A percentile compares a stretch with the other conserved stretches of the same genome.
Conservation (phyloP, 2,797 vertebrate species). For the Botia kubotai region DNA sequence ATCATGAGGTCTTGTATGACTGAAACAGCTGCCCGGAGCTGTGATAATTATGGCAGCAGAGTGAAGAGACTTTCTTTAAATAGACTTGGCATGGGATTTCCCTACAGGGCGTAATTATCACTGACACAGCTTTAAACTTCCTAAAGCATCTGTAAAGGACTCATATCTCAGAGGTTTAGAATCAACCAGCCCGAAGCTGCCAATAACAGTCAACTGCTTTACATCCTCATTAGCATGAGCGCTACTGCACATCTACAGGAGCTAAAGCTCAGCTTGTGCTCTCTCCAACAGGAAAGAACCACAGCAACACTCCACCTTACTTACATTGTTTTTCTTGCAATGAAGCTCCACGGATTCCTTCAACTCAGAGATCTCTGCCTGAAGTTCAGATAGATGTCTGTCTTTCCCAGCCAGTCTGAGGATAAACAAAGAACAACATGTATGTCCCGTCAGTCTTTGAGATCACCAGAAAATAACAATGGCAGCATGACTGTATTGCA, state of each 20-base stretch:
- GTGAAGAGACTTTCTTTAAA: too few species aligned
- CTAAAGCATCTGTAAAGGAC: neutral
- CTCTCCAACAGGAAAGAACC: neutral
- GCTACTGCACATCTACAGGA: neutral
- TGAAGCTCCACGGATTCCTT: slow-evolving; percentile 89
- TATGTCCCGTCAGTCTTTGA: neutral
- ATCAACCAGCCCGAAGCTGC: neutral
- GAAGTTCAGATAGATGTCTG: slow-evolving; percentile 80
- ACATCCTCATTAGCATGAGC: neutral
- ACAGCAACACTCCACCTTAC: slow-evolving; percentile 52
- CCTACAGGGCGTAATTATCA: neutral
- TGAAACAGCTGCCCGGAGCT: too few species aligned
- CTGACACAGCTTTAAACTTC: neutral
- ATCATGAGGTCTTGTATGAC: too few species aligned
- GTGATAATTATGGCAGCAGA: too few species aligned
- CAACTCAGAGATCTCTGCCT: slow-evolving; percentile 83
- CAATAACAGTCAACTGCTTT: slow-evolving; percentile 26
- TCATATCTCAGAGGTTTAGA: neutral
- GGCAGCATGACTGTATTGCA: neutral
- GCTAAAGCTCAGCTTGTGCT: neutral
- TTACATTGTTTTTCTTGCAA: slow-evolving; percentile 97
- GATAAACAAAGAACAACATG: slow-evolving; percentile 30
- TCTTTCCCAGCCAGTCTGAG: slow-evolving; percentile 89
- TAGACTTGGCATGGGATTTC: neutral
- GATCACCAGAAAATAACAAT: neutral